Evolutionary conservation across 2,113 vertebrate species (phyloP).

Genomic region (Glaucidium brasilianum): DNA sequence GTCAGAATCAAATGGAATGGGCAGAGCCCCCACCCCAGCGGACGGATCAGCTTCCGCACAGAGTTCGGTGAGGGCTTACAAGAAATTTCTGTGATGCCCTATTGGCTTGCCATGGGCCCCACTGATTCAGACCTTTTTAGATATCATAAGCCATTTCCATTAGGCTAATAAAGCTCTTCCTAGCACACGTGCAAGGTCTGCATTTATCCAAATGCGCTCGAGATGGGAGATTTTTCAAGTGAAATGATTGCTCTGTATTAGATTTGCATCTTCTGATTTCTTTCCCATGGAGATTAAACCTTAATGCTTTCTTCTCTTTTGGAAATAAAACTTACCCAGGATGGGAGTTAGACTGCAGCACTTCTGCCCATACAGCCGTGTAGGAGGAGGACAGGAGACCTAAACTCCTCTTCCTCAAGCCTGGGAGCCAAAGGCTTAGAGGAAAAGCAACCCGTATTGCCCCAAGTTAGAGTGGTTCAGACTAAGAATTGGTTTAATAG

Average conservation of each 20-base stretch:
- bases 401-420: neutral
- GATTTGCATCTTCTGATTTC: neutral
- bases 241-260: fast-evolving
- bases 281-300: neutral
- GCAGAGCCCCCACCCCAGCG: neutral
- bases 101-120: neutral
- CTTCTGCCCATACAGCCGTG: neutral
- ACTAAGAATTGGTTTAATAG: neutral
- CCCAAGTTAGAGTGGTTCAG: neutral
- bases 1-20: fast-evolving
- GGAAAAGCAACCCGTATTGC: neutral
- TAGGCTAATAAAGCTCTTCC: neutral
- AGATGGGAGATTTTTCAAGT: neutral
- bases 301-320: neutral
- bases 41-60: neutral
- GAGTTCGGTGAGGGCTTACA: neutral
- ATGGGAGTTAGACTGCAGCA: too few relatives aligned
- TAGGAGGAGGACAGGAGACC: neutral
- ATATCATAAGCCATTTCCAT: neutral
- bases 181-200: neutral
- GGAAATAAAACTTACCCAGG: neutral
- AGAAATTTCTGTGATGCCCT: neutral
- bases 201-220: neutral
- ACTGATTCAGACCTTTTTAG: neutral
- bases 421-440: neutral